A percentile compares a stretch with the other conserved stretches of the same genome.
Evolutionary conservation across 2,113 vertebrate genomes (phyloP).

Genomic region (Pungitius pungitius): DNA sequence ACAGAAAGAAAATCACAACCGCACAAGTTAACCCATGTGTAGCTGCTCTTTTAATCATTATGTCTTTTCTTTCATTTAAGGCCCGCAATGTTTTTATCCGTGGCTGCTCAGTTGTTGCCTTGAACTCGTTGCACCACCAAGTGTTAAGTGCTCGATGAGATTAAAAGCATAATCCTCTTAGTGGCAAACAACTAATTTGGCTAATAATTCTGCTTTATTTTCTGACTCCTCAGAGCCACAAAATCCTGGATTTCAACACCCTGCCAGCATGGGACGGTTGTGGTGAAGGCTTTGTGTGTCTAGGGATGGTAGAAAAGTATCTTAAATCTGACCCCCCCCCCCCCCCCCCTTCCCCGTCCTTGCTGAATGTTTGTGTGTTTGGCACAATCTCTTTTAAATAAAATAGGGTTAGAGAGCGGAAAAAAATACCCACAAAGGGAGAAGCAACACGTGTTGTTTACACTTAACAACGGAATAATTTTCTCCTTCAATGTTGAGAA

Average conservation of each 20-base stretch:
- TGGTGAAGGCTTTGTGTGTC: slow-evolving; percentile 63
- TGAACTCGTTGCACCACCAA: slow-evolving; percentile 40
- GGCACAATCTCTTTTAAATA: slow-evolving; percentile 50
- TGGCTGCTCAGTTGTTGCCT: slow-evolving; percentile 48
- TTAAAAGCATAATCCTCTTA: slow-evolving; percentile 79
- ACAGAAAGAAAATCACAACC: background rate
- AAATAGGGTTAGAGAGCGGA: slow-evolving; percentile 14
- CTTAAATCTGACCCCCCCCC: slow-evolving; percentile 58
- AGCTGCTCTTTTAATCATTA: slow-evolving; percentile 31
- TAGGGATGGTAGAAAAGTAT: slow-evolving; percentile 61
- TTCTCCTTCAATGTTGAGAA: background rate
- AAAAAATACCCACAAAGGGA: slow-evolving; percentile 25
- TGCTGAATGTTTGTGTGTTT: slow-evolving; percentile 41
- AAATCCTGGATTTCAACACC: slow-evolving; percentile 75
- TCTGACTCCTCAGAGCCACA: slow-evolving; percentile 65
- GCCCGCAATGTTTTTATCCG: slow-evolving; percentile 42
- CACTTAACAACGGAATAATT: background rate
- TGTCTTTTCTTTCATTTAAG: slow-evolving; percentile 18
- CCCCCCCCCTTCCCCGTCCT: no score
- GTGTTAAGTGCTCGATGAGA: slow-evolving; percentile 68
- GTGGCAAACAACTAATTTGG: slow-evolving; percentile 80
- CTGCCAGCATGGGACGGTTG: slow-evolving; percentile 52
- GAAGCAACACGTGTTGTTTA: slow-evolving; percentile 3
- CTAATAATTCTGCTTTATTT: slow-evolving; percentile 77
- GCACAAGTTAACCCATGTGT: background rate